Conservation (phyloP, 2,797 vertebrate species). For the Macroramphosus scolopax region DNA sequence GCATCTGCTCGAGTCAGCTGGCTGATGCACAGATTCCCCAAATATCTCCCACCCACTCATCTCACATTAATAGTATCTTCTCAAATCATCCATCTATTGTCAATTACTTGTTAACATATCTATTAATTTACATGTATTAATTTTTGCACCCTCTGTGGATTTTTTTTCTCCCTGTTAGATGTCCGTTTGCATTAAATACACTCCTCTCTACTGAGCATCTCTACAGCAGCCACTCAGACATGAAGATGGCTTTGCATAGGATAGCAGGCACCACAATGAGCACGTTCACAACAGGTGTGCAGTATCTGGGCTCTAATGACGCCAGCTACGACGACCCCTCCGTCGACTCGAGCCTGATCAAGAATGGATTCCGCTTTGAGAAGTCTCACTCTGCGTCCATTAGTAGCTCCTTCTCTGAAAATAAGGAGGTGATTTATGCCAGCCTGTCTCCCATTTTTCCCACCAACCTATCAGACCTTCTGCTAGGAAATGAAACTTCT, state of each 20-base stretch:
- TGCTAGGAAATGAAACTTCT: conserved; percentile 82
- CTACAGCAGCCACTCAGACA: conserved; percentile 79
- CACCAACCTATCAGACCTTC: conserved; percentile 85
- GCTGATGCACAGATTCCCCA: conserved; percentile 39
- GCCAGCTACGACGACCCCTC: conserved; percentile 80
- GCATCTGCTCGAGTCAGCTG: conserved; percentile 74
- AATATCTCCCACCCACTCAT: conserved; percentile 42
- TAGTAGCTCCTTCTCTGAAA: conserved; percentile 82
- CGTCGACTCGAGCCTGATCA: conserved; percentile 46
- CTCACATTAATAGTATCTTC: no score
- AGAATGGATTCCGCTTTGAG: conserved; percentile 76
- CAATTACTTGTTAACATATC: not conserved
- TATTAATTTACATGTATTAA: not conserved
- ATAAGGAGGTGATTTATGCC: conserved; percentile 80
- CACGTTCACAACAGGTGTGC: conserved; percentile 90
- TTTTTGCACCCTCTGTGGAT: no score
- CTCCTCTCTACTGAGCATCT: conserved; percentile 46
- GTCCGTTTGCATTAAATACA: conserved; percentile 24
- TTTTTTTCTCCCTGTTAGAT: conserved; percentile 40
- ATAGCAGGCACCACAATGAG: conserved; percentile 90
- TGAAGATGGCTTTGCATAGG: conserved; percentile 90
- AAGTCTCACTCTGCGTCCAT: conserved; percentile 86
- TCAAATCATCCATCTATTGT: not conserved
- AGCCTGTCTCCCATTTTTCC: conserved; percentile 81
- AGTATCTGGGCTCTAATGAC: conserved; percentile 90